These are phyloP conservation scores for Platycercus adscitus DNA, from an alignment of 2,113 vertebrate genomes.

Conservation along the genomic window DNA sequence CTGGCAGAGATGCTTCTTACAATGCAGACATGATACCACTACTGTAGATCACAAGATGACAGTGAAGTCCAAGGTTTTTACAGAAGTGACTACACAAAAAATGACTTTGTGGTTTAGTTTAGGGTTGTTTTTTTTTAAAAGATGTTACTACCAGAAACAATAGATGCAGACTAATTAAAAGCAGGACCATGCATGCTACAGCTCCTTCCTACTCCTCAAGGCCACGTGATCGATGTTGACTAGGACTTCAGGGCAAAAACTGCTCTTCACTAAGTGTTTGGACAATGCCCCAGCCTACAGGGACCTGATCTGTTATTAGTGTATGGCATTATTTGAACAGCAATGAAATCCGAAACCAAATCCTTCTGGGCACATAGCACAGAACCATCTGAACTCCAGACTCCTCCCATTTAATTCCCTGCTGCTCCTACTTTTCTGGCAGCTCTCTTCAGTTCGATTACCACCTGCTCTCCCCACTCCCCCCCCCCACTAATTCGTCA, in stretches of 20 bases:
- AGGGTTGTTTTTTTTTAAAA: neutral
- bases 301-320: neutral
- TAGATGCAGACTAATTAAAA: conserved; percentile 29
- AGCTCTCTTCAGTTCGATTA: conserved; percentile 45
- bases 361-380: conserved; percentile 15
- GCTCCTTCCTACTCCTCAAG: neutral
- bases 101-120: neutral
- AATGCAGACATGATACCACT: neutral
- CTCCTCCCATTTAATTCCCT: conserved; percentile 62
- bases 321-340: neutral
- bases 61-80: neutral
- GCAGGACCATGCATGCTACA: neutral
- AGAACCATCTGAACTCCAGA: neutral
- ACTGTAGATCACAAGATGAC: neutral
- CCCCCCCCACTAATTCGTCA: neutral
- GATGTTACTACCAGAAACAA: neutral
- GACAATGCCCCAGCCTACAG: neutral
- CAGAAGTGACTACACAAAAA: neutral
- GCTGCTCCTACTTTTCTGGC: conserved; percentile 53
- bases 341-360: conserved; percentile 43
- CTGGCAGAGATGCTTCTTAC: neutral
- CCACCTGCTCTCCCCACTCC: conserved; percentile 61
- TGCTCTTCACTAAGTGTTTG: neutral
- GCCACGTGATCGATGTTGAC: neutral
- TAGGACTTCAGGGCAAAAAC: neutral